Evolutionary conservation across 2,113 vertebrate genomes (phyloP).

Genomic region (Rhizomys pruinosus): DNA sequence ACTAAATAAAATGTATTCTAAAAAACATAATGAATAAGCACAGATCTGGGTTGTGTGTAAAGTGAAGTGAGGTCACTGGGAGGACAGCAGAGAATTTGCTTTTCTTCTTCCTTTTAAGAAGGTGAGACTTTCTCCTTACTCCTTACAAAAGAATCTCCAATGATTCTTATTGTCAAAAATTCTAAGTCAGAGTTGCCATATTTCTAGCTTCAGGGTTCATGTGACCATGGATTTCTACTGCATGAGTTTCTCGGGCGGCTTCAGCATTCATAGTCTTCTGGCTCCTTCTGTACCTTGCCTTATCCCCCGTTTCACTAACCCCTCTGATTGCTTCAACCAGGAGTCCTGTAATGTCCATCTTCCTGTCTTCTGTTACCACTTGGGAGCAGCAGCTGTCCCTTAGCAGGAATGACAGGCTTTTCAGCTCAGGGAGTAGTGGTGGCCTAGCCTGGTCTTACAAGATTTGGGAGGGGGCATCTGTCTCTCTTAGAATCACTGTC

Average conservation of each 20-base stretch:
- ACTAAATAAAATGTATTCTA: background rate
- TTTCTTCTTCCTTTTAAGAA: background rate
- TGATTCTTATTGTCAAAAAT: background rate
- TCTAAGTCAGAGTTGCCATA: background rate
- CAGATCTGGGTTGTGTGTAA: accelerated
- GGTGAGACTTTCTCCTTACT: background rate
- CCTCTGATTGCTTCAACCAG: background rate
- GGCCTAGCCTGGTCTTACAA: background rate
- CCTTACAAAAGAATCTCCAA: background rate
- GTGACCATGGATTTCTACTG: background rate
- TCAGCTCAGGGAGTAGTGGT: background rate
- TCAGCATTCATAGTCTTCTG: background rate
- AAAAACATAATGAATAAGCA: background rate
- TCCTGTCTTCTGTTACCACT: no score
- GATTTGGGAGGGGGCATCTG: background rate
- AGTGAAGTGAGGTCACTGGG: background rate
- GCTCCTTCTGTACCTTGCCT: background rate
- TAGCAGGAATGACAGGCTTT: background rate
- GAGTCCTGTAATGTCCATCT: no score
- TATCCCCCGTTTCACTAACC: no score
- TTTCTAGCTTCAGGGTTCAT: background rate
- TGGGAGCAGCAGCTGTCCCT: no score
- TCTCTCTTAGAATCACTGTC: background rate
- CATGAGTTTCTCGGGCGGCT: background rate
- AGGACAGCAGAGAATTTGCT: background rate